Conservation (phyloP, 2,888 invertebrate species). For the Drosophila emarginata region DNA sequence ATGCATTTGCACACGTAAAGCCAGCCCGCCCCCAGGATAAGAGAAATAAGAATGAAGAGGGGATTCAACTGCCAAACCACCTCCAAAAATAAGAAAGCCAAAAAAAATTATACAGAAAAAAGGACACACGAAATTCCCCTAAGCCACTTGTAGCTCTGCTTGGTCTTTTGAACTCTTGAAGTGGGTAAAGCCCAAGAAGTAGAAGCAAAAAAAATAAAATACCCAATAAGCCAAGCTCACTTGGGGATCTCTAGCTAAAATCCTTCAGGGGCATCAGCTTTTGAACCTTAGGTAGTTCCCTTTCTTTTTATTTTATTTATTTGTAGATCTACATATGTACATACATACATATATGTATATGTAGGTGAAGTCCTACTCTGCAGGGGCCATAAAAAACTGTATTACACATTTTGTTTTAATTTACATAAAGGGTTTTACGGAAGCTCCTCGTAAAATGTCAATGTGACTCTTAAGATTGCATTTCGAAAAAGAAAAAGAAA, state of each 20-base stretch:
- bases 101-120: neutral
- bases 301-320: conserved; percentile 21
- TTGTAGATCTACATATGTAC: neutral
- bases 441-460: conserved; percentile 64
- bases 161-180: conserved; percentile 53
- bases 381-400: conserved; percentile 38
- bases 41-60: conserved; percentile 10
- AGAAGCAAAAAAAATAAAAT: conserved; percentile 12
- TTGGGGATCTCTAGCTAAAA: conserved; percentile 3
- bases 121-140: conserved; percentile 38
- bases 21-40: conserved; percentile 3
- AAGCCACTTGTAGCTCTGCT: conserved; percentile 59
- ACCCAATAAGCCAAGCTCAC: conserved; percentile 10
- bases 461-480: conserved; percentile 47
- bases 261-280: conserved; percentile 7
- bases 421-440: conserved; percentile 65
- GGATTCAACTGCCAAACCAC: conserved; percentile 33
- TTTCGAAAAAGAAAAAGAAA: conserved; percentile 29
- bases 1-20: conserved; percentile 69
- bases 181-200: conserved; percentile 26
- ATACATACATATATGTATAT: neutral
- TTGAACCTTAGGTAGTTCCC: conserved; percentile 5
- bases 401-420: conserved; percentile 66
- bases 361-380: conserved; percentile 1
- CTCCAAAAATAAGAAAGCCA: neutral